Evolutionary conservation across 2,797 vertebrate genomes (phyloP).

Genomic region (Schizopygopsis malacanthus): DNA sequence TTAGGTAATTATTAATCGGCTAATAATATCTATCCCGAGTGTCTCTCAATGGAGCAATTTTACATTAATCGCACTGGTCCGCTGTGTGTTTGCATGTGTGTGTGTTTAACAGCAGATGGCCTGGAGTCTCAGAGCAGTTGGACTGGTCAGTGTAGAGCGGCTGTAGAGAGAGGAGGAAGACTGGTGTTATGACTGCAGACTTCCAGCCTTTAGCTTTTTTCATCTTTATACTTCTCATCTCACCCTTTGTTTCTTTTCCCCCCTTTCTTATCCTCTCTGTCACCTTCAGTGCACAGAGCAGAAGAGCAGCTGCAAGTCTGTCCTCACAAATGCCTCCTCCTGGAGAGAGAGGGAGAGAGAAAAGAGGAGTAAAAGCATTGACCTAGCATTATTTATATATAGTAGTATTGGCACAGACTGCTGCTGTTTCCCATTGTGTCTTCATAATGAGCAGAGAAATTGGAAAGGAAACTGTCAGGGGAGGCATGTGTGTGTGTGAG

Average conservation of each 20-base stretch:
- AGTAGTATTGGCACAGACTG: constrained; percentile 75
- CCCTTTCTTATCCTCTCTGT: constrained; percentile 17
- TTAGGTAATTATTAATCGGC: constrained; percentile 44
- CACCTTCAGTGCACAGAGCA: constrained; percentile 67
- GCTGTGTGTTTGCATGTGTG: constrained; percentile 34
- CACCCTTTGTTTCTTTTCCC: constrained; percentile 38
- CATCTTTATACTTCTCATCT: constrained; percentile 72
- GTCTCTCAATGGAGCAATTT: constrained; percentile 45
- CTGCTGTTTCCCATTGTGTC: constrained; percentile 78
- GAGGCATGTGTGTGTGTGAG: constrained; percentile 58
- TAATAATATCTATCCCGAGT: constrained; percentile 37
- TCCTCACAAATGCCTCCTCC: constrained; percentile 30
- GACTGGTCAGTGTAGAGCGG: constrained; percentile 34
- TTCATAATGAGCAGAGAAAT: constrained; percentile 76
- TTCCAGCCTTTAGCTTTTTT: constrained; percentile 32
- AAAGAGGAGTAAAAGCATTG: constrained; percentile 73
- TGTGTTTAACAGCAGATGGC: constrained; percentile 48
- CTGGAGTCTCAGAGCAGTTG: constrained; percentile 43
- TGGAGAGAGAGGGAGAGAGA: constrained; percentile 45
- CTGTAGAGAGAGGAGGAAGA: constrained; percentile 55
- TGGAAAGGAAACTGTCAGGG: constrained; percentile 70
- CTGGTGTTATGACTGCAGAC: constrained; percentile 37
- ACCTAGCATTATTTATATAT: constrained; percentile 86
- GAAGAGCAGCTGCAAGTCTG: constrained; percentile 59
- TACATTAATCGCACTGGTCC: constrained; percentile 36